A percentile compares a stretch with the other conserved stretches of the same genome.
Evolutionary conservation across 2,888 invertebrate species (phyloP).

Genomic region (Orthosia gothica): DNA sequence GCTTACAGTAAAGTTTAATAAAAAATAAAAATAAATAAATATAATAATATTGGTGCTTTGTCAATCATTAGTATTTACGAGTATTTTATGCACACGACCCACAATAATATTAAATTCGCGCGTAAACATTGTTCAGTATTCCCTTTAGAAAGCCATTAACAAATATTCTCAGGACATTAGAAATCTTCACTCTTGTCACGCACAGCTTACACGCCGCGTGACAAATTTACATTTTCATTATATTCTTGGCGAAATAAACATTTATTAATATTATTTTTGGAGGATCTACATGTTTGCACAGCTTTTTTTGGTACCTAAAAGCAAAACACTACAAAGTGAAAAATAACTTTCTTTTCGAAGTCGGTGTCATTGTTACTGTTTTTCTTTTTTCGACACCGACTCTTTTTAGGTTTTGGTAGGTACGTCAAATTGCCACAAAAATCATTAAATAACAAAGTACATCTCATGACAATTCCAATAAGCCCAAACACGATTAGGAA

Average conservation of each 20-base stretch:
- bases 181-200: conserved; percentile 65
- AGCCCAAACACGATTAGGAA: no score
- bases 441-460: no score
- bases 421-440: no score
- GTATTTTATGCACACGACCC: background rate
- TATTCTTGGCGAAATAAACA: conserved; percentile 67
- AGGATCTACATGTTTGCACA: background rate
- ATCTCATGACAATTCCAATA: no score
- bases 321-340: no score
- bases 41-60: no score
- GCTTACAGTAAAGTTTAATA: no score
- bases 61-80: background rate
- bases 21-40: no score
- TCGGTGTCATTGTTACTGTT: no score
- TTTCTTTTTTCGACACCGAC: no score
- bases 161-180: conserved; percentile 45
- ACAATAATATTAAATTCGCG: background rate
- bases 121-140: conserved; percentile 34
- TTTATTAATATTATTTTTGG: conserved; percentile 44
- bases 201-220: conserved; percentile 60
- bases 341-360: no score
- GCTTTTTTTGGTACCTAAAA: background rate
- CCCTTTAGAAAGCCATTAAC: conserved; percentile 29
- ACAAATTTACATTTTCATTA: conserved; percentile 74
- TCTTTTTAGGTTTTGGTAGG: no score